These are phyloP conservation scores for Microtus oregoni DNA, from an alignment of 2,113 vertebrate species.

Conservation along the genomic window DNA sequence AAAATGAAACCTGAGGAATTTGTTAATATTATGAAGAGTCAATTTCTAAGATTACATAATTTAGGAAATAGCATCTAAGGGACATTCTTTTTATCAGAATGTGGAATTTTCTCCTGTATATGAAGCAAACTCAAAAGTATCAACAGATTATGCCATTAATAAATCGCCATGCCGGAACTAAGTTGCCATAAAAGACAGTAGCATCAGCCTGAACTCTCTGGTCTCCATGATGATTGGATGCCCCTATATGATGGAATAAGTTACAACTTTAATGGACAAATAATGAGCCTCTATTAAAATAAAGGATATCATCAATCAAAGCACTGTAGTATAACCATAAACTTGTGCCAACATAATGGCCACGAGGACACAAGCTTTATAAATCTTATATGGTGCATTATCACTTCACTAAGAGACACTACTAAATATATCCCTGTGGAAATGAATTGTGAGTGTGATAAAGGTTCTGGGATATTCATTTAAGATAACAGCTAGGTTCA, in stretches of 20 bases:
- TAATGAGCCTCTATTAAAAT: conserved; percentile 79
- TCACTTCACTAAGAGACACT: conserved; percentile 51
- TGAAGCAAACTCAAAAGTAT: background rate
- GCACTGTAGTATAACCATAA: conserved; percentile 68
- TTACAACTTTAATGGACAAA: conserved; percentile 76
- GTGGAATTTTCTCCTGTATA: conserved; percentile 38
- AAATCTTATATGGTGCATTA: conserved; percentile 57
- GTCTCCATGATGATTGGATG: conserved; percentile 63
- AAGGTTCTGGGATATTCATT: conserved; percentile 47
- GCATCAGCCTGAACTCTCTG: conserved; percentile 6
- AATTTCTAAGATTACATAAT: background rate
- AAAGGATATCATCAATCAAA: conserved; percentile 70
- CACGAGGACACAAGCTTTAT: conserved; percentile 51
- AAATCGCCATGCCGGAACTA: conserved; percentile 21
- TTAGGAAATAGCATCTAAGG: background rate
- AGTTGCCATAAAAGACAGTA: conserved; percentile 33
- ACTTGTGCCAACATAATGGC: conserved; percentile 71
- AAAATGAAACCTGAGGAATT: background rate
- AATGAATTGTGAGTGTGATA: conserved; percentile 58
- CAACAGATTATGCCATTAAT: background rate
- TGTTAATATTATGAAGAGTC: conserved; percentile 32
- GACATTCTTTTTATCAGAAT: conserved; percentile 42
- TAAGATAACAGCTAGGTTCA: conserved; percentile 54
- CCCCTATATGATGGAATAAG: conserved; percentile 63
- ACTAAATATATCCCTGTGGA: conserved; percentile 59